Percentiles rank a stretch among this genome's conserved stretches.
phyloP scores from a whole-genome alignment of 2,888 invertebrate genomes.

The Halictus quadricinctus region DNA sequence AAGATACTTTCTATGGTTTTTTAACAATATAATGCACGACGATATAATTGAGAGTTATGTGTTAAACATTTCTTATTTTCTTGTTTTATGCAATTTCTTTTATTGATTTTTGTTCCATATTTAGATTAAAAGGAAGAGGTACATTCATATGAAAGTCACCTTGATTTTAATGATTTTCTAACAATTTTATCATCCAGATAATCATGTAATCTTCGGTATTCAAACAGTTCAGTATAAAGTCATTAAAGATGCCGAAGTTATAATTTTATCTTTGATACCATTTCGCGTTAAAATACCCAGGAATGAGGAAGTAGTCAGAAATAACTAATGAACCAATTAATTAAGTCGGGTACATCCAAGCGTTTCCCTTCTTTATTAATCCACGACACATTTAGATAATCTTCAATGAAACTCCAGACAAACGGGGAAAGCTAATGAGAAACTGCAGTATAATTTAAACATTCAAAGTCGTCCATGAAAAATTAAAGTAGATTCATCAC shows the following conservation, averaged over 20 bases:
- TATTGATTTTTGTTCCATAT: not conserved
- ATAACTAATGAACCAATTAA: conserved; percentile 20
- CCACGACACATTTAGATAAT: not conserved
- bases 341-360: conserved; percentile 2
- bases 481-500: too few species aligned
- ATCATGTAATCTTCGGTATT: not conserved
- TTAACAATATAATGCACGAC: too few species aligned
- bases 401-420: conserved; percentile 9
- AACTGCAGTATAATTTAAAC: not conserved
- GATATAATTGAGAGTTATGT: too few species aligned
- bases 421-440: not conserved
- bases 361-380: conserved; percentile 6
- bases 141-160: not conserved
- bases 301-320: conserved; percentile 15
- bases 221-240: not conserved
- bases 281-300: conserved; percentile 2
- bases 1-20: too few species aligned
- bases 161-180: not conserved
- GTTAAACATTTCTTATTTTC: too few species aligned
- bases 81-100: not conserved
- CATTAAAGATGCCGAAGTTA: not conserved
- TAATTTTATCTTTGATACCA: conserved; percentile 1
- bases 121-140: not conserved
- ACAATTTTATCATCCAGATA: not conserved
- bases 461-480: not conserved